Percentiles rank a stretch among this genome's conserved stretches.
phyloP scores from a whole-genome alignment of 1,140 invertebrate genomes.

The Portunus trituberculatus region DNA sequence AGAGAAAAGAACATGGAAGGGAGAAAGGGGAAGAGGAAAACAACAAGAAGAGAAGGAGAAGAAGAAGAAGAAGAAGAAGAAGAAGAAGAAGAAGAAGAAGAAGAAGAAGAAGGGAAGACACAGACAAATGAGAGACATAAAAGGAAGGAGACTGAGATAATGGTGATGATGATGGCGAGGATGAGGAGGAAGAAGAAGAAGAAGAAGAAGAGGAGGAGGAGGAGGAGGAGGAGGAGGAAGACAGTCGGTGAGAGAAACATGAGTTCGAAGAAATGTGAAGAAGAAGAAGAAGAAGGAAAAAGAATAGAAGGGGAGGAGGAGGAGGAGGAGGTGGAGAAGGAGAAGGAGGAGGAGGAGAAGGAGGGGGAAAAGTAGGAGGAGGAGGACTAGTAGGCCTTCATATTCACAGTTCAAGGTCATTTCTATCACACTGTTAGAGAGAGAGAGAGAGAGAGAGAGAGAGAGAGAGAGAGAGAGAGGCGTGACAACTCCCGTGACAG shows the following conservation, averaged over 20 bases:
- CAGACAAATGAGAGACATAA: neutral
- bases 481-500: too few species aligned
- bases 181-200: neutral
- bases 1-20: neutral
- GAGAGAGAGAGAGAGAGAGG: too few species aligned
- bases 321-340: neutral
- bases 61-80: constrained; percentile 52
- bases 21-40: neutral
- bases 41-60: constrained; percentile 35
- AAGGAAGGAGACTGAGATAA: neutral
- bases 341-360: neutral
- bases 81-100: constrained; percentile 48
- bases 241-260: neutral
- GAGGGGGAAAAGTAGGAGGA: neutral
- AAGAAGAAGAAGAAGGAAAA: neutral
- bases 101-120: neutral
- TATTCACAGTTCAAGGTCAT: too few species aligned
- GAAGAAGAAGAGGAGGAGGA: constrained; percentile 30
- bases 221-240: neutral
- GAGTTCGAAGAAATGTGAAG: neutral
- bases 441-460: neutral
- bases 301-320: neutral
- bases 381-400: neutral
- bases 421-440: neutral
- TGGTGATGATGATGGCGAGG: neutral